Base-by-base conservation (phyloP, 2,113 vertebrate species). In the Periophthalmodon schlosseri region DNA sequence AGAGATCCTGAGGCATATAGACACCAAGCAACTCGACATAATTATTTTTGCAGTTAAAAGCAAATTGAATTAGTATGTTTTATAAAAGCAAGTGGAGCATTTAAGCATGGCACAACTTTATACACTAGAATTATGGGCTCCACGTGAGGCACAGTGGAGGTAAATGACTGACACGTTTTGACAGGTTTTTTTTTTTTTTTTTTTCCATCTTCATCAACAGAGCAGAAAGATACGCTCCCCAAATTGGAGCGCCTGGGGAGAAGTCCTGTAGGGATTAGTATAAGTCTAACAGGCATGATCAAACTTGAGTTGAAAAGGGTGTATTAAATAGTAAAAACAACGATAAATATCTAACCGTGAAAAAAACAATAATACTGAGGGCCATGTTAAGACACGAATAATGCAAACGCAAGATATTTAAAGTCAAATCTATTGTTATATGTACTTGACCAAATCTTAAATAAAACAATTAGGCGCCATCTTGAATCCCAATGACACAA, bases 191-290 rank as follows among this genome's bases (percentile, higher is more conserved):
- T 72, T 57, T 15, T 21, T 6, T 61, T 58, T 60, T 34, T 64
- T 68, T 69, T 77, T 76, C 76, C 82, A 79, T 86, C 80, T 70
- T 90, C 87, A 89, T 84, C 88, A 87, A 66, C 80, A 14, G 84
- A 89, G 86, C 87, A 78, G 85, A 89, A 88, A 89, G 87, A 84
- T 86, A 85, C 74, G 76, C 83, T 86, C 69, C 60, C 86, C 79
- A 77, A 81, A 89, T 81, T 66, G 66, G 70, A 75, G 61, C 68
- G 63, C 80, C 78, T 24, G 12, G 69, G 79, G 77, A 77, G 73
- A 54, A 63, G 74, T 74, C 74, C 85, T 63, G 64, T 67, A 24
- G 67, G 77, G 75, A 77, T 77, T 67, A 7, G 50, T 39, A 36
- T 39, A 63, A 57, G 73, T 86, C 80, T 85, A 65, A 4, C 69